Base-by-base conservation (phyloP, 2,888 invertebrate genomes). In the Anoplius nigerrimus region DNA sequence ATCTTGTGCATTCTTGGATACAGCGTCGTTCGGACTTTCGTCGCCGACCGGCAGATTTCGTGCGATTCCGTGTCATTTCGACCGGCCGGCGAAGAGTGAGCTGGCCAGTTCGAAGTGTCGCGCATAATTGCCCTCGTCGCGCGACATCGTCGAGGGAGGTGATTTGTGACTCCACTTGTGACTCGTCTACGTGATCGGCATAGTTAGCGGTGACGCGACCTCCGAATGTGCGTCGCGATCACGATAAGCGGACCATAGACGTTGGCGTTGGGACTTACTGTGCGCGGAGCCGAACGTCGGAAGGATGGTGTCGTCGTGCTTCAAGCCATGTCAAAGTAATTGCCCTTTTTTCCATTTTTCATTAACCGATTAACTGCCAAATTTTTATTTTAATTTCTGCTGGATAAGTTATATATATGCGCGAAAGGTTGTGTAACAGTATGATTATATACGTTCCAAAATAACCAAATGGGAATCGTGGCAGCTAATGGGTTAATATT, bases 141-240 rank as follows among this genome's bases (percentile, higher is more conserved):
- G 8, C 34, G 34, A 34, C 34, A 34, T 1, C 34, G 34, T 8
- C 34, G 34, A 48, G 8, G 22, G 34, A 66, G 65, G 57, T 63
- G 63, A 69, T 63, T 61, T 22, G 56, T 42, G 56, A 45, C 34
- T 34, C 16, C 21, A 53, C 22, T 53, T 55, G 22, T 46, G 51
- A 62, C 54, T 34, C 55, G 8, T 52, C 18, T 54, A 53, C 74
- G 74, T 69, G 68, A 68, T 55, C 52, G 11, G 66, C n/a, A 66
- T 69, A 21, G n/a, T 55, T 51, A 65, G n/a, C 16, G 18, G 34
- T 20, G 21, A 45, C 48, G 48, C 53, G 62, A 58, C 27, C 34
- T 52, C 46, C 57, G 61, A 64, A 65, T 22, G 51, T 27, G 67
- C 46, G 34, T 16, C 15, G 18, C 57, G 61, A 66, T 58, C 48